Percentiles rank a stretch among this genome's conserved stretches.
These are phyloP conservation scores for Caenorhabditis japonica DNA, from an alignment of 2,888 invertebrate genomes.

Conservation along the genomic window DNA sequence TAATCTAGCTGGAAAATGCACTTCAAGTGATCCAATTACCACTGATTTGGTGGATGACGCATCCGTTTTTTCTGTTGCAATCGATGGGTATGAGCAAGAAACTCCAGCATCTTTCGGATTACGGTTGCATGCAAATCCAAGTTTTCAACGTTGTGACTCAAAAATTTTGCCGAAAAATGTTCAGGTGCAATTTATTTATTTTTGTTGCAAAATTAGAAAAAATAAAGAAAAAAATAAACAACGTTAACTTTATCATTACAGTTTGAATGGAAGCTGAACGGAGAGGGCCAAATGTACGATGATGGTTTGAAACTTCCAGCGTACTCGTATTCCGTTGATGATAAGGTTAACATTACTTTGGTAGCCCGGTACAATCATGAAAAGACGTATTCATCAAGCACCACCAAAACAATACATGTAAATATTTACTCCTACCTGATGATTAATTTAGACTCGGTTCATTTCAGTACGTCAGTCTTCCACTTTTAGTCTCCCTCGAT, in stretches of 20 bases:
- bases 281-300: conserved; percentile 23
- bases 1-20: conserved; percentile 55
- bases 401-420: conserved; percentile 44
- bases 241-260: conserved; percentile 27
- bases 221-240: too few relatives aligned
- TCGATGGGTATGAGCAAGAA: conserved; percentile 51
- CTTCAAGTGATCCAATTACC: conserved; percentile 28
- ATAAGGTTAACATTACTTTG: conserved; percentile 41
- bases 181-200: conserved; percentile 18
- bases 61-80: conserved; percentile 35
- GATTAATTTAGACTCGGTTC: too few relatives aligned
- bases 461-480: conserved; percentile 45
- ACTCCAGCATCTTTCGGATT: conserved; percentile 45
- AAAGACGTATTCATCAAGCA: conserved; percentile 34
- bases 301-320: conserved; percentile 47
- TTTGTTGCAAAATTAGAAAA: too few relatives aligned
- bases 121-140: conserved; percentile 39
- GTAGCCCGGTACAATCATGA: conserved; percentile 37
- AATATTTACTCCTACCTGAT: neutral
- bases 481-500: conserved; percentile 32
- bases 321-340: conserved; percentile 22
- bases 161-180: conserved; percentile 44
- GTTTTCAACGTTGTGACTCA: conserved; percentile 47
- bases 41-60: conserved; percentile 36
- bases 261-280: conserved; percentile 56